These are phyloP conservation scores for Buphagus erythrorhynchus DNA, from an alignment of 2,797 vertebrate species.

Conservation along the genomic window DNA sequence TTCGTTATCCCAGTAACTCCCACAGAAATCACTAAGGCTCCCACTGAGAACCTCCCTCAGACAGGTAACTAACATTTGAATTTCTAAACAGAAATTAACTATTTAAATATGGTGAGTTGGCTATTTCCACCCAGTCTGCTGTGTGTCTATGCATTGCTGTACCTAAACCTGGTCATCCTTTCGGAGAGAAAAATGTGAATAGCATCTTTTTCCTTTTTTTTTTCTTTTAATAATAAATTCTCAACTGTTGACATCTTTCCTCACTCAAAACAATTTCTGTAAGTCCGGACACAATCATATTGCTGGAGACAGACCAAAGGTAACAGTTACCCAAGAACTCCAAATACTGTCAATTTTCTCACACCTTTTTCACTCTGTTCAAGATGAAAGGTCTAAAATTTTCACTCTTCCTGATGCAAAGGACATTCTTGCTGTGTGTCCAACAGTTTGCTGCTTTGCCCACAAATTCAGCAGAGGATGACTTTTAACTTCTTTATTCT, in stretches of 20 bases:
- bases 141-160: neutral
- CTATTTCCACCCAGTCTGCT: neutral
- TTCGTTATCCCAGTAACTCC: neutral
- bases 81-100: neutral
- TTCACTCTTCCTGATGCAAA: neutral
- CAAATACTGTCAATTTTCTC: neutral
- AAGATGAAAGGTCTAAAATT: neutral
- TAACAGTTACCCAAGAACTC: neutral
- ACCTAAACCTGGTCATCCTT: neutral
- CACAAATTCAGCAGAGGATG: neutral
- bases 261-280: neutral
- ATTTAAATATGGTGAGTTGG: neutral
- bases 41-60: neutral
- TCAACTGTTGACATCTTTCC: neutral
- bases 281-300: neutral
- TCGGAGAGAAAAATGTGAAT: neutral
- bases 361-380: neutral
- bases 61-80: neutral
- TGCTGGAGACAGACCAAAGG: neutral
- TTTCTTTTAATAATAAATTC: neutral
- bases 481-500: neutral
- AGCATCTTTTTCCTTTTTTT: rapidly evolving
- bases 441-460: neutral
- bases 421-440: neutral
- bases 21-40: neutral